Conservation (phyloP, 30 jellyfish, hydroid and myxozoan species). For the Mastigias papua region DNA sequence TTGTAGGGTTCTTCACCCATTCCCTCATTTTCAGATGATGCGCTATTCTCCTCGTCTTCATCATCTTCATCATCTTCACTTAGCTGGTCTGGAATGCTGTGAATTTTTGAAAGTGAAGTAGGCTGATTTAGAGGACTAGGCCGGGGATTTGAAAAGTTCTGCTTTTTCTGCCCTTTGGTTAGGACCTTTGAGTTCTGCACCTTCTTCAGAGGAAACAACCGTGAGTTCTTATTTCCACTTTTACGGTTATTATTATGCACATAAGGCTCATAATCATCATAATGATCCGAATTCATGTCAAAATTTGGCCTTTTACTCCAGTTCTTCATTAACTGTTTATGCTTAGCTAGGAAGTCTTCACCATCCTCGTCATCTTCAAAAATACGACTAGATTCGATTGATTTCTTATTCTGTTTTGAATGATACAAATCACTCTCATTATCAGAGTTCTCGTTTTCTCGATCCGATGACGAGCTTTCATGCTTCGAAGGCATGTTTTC, state of each 20-base stretch:
- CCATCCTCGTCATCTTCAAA: conserved; percentile 42
- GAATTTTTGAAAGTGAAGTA: conserved; percentile 56
- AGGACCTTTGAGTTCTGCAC: conserved; percentile 21
- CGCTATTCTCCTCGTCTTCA: conserved; percentile 62
- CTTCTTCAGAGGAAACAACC: not conserved
- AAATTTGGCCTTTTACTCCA: conserved; percentile 56
- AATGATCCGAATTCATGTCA: conserved; percentile 13
- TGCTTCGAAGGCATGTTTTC: conserved; percentile 48
- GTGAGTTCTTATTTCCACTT: conserved; percentile 28
- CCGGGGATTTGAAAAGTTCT: conserved; percentile 57
- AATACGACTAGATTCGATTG: conserved; percentile 31
- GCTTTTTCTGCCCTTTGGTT: conserved; percentile 66
- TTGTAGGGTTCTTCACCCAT: conserved; percentile 25
- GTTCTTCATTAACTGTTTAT: conserved; percentile 27
- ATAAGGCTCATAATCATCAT: conserved; percentile 46
- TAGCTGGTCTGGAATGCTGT: conserved; percentile 62
- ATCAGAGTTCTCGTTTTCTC: conserved; percentile 38
- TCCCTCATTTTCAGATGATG: conserved; percentile 48
- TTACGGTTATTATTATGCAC: conserved; percentile 54
- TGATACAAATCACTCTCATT: conserved; percentile 23
- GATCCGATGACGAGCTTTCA: conserved; percentile 57
- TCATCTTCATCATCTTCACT: conserved; percentile 76
- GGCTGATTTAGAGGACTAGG: conserved; percentile 80
- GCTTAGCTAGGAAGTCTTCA: conserved; percentile 13
- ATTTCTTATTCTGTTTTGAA: conserved; percentile 26